Base-by-base conservation (phyloP, 2,113 vertebrate species). In the Hydrochoerus hydrochaeris region DNA sequence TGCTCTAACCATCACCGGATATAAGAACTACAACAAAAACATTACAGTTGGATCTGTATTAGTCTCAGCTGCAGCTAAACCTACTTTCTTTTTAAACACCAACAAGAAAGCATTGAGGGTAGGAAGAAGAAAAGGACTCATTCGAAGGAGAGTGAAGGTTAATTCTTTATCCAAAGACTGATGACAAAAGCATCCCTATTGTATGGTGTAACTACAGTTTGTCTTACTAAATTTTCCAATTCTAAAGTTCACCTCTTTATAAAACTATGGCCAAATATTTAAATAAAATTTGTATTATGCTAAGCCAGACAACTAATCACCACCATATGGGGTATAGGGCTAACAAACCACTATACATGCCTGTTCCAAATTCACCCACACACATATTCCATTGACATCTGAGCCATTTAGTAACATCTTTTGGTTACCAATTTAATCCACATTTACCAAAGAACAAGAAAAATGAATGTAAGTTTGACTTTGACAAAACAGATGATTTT, bases 11-110 rank as follows among this genome's bases (percentile, higher is more conserved):
- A 98, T 98, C 98, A 98, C 98, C 98, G 94, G 98, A 98, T 97
- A 97, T 95, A 95, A 96, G 96, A 98, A 98, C 97, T 98, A 96
- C 97, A 97, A 97, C 94, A 98, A 98, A 97, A 90, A 97, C 77
- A 84, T 95, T 97, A 97, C 98, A 98, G 98, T 98, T 98, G 98
- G 98, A 98, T 96, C 98, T 98, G 96, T 98, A 98, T 98, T 98
- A 97, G 95, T 96, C 97, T 98, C 98, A 98, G 98, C 98, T 98
- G 97, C 58, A 58, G 95, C 95, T 84, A 9, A 81, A 97, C 81
- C 82, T 67, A 26, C 58, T 26, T 85, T 82, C 82, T 90, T 91
- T 75, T 75, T 16, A 71, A 82, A 81, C 77, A 84, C 58, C 93
- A 71, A 24, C 1, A 80, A 75, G 54, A 96, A 95, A 80, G 90